Evolutionary conservation across 2,888 invertebrate species (phyloP).

Genomic region (Adela reaumurella): DNA sequence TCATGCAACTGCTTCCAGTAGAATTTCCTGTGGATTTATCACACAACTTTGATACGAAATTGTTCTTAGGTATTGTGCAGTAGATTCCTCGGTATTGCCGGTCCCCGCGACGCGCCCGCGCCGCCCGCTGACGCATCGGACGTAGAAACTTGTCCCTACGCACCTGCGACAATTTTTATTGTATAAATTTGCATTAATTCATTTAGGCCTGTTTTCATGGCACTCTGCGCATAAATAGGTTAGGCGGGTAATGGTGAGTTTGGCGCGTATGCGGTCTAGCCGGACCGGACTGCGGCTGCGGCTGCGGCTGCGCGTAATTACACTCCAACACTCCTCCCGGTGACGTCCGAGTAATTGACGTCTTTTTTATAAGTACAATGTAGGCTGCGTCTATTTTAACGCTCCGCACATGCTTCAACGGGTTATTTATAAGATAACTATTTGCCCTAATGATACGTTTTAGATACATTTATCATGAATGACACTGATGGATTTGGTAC

Average conservation of each 20-base stretch:
- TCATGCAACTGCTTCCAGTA: no score
- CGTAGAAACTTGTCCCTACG: slow-evolving; percentile 44
- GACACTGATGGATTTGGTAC: no score
- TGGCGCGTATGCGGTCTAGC: neutral
- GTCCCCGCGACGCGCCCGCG: no score
- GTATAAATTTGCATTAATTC: slow-evolving; percentile 57
- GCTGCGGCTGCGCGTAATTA: slow-evolving; percentile 17
- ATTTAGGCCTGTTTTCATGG: slow-evolving; percentile 52
- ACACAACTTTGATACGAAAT: no score
- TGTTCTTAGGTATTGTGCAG: no score
- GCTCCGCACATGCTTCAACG: neutral
- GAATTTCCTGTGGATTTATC: no score
- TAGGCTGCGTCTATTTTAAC: neutral
- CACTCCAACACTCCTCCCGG: neutral
- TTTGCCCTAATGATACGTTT: no score
- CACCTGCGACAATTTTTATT: slow-evolving; percentile 58
- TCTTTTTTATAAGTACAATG: no score
- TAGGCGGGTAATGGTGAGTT: slow-evolving; percentile 46
- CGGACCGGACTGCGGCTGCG: slow-evolving; percentile 12
- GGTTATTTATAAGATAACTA: no score
- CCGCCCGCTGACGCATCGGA: slow-evolving; percentile 14
- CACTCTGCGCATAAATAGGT: slow-evolving; percentile 44
- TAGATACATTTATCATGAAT: no score
- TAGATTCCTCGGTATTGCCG: no score
- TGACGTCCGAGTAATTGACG: neutral